Percentiles rank a stretch among this genome's conserved stretches.
These are phyloP conservation scores for Idris sp. DNA, from an alignment of 1,140 invertebrate species.

Conservation along the genomic window DNA sequence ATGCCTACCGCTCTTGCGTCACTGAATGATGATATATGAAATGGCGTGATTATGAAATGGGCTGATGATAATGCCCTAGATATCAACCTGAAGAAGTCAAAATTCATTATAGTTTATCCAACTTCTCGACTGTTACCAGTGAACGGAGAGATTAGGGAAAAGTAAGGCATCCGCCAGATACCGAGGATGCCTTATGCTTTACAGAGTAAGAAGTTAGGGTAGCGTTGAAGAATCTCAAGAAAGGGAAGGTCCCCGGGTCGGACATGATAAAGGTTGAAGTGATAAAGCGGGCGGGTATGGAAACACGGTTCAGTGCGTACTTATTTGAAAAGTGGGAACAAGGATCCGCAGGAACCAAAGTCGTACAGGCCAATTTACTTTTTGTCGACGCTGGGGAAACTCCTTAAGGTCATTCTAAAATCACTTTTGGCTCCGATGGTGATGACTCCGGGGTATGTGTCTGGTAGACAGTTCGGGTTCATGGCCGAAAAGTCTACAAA, in stretches of 20 bases:
- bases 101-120: too few species aligned
- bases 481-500: slow-evolving; percentile 29
- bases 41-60: too few species aligned
- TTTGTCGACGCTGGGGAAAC: slow-evolving; percentile 60
- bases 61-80: too few species aligned
- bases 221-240: slow-evolving; percentile 8
- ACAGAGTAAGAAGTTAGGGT: neutral
- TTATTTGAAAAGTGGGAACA: slow-evolving; percentile 56
- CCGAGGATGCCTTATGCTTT: neutral
- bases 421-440: slow-evolving; percentile 26
- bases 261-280: too few species aligned
- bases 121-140: too few species aligned
- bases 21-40: too few species aligned
- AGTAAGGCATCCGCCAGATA: neutral
- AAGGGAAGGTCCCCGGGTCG: too few species aligned
- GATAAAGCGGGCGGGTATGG: too few species aligned
- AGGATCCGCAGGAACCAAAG: too few species aligned
- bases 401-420: slow-evolving; percentile 63
- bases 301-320: slow-evolving; percentile 62
- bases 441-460: neutral
- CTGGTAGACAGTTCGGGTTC: slow-evolving; percentile 27
- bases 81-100: too few species aligned
- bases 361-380: slow-evolving; percentile 64
- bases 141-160: slow-evolving; percentile 1
- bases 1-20: too few species aligned